Base-by-base conservation (phyloP, 2,888 invertebrate genomes). In the Catocala nupta region DNA sequence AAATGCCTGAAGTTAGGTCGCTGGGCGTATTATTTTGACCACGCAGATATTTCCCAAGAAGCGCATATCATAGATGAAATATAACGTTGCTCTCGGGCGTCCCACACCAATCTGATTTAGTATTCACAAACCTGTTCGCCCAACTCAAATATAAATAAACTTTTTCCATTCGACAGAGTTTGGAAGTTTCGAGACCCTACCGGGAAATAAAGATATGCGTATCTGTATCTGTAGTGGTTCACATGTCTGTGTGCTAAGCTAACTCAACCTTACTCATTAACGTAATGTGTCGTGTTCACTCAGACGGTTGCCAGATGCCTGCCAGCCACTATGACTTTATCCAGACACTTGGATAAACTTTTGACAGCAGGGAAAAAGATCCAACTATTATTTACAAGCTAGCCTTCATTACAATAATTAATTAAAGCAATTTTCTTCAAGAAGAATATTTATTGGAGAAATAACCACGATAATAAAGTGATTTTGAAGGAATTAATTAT, bases 141-240 rank as follows among this genome's bases (percentile, higher is more conserved):
- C 81, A 88, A 90, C 87, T 90, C 90, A 90, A 90, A 90, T 90
- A 90, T 89, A 90, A 90, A 90, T 90, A 91, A 92, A 91, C 90
- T 91, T 92, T 91, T 91, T 90, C 89, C 89, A 89, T 90, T 87
- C 85, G 83, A 83, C 84, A 81, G 84, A 87, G 87, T 88, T 90
- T 61, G 75, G 78, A 90, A 91, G 87, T 89, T 90, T 90, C 87
- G 88, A 73, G 74, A 77, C 83, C 85, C 85, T 73, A 83, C 77
- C 78, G 88, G 90, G 89, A 89, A 87, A 91, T 91, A 87, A 87
- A 88, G 84, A 90, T 88, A 88, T 89, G 86, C 85, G 83, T 84
- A 12, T 16, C 25, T 4, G 83, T 84, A 12, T 16, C 25, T 4
- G 25, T 25, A 42, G 25, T n/a, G 33, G 10, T 33, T 53, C 43